Conservation (phyloP, 2,113 vertebrate species). For the Carassius gibelio region DNA sequence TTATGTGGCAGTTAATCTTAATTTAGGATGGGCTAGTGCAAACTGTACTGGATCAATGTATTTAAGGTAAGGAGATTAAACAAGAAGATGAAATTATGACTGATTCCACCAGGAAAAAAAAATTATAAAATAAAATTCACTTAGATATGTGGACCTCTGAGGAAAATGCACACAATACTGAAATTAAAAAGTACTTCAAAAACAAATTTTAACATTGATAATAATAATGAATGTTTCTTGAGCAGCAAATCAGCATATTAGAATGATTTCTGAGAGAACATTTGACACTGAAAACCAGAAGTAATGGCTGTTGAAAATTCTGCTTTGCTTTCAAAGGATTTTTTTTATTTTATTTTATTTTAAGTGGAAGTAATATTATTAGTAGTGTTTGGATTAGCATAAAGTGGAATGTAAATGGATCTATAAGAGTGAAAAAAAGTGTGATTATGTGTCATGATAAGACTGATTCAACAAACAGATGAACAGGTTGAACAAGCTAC, state of each 20-base stretch:
- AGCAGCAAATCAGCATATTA: neutral
- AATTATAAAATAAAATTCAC: no score
- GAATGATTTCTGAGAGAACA: neutral
- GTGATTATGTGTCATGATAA: neutral
- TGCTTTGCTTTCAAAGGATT: no score
- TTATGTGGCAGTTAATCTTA: neutral
- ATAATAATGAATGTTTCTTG: neutral
- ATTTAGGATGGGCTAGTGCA: neutral
- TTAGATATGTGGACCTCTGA: no score
- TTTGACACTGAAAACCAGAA: neutral
- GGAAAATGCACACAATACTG: neutral
- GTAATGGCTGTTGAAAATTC: neutral
- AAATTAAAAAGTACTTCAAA: neutral
- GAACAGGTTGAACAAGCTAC: neutral
- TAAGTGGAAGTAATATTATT: neutral
- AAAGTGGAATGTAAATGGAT: neutral
- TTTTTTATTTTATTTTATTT: no score
- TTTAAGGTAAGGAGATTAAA: no score
- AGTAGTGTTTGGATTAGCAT: neutral
- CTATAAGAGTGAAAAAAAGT: neutral
- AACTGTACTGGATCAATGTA: neutral
- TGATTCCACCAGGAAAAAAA: no score
- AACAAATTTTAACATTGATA: neutral
- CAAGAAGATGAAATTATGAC: no score
- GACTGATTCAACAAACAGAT: neutral